Evolutionary conservation across 2,888 invertebrate genomes (phyloP), one percentile per base, ranked within the genome.

Genomic region (Standfussiana lucernea): DNA sequence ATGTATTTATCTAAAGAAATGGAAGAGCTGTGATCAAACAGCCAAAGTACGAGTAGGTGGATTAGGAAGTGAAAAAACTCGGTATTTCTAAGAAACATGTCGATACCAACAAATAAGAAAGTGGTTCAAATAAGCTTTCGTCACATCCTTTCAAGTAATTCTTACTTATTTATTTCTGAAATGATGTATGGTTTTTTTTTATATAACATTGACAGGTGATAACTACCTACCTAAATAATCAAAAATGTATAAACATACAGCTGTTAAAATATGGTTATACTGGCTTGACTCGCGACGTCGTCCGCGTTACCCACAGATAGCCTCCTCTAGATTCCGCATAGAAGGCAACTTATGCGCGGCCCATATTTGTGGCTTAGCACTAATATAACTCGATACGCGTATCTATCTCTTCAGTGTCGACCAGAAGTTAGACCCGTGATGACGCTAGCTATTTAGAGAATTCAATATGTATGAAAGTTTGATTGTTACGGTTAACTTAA

Each of bases 1-100:
- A 82, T 42, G 83, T 86, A 71, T 86, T 71, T 77, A 64, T 71
- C 7, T 73, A 42, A 56, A 83, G 59, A 67, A 83, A 77, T 65
- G 24, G 53, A 69, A n/a, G 18, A 15, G 37, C 35, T 56, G 35
- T 59, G 73, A 53, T 72, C 82, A 82, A 82, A 82, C 37, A 71
- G 50, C 1, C n/a, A 5, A 35, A 11, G 24, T 40, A 42, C 1
- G 40, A 53, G 59, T 53, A 32, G 47, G 40, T 37, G 66, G 69
- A 32, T 66, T 37, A 70, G 59, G 61, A 35, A 72, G 61, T 53
- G 64, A 40, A 75, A 59, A 42, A 65, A 40, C 24, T 47, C 8
- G 47, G 64, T 72, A 56, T 66, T 85, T 84, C 47, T 73, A 7
- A 61, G 64, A 84, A 85, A 80, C 69, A 72, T 50, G n/a, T 66